Evolutionary conservation across 1,140 invertebrate genomes (phyloP), one percentile per base, ranked within the genome.

Genomic region (Cotesia chilonis): DNA sequence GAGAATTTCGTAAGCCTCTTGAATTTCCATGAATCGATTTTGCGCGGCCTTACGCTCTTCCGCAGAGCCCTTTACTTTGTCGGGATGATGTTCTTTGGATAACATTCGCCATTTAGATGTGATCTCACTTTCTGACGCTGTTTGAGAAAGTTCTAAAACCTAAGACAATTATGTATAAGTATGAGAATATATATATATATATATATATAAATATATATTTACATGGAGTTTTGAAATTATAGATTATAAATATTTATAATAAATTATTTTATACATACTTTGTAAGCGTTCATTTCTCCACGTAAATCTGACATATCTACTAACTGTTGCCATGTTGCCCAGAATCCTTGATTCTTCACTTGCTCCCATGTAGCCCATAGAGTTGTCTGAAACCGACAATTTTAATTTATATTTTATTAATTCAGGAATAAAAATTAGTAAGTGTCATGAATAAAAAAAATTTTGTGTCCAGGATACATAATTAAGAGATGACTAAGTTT

Each of bases 1-100:
- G 0, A 98, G 85, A 35, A 94, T 92, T 79, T 96, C 95, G 79
- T 97, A 98, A 0, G 96, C 96, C 83, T 95, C 91, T 81, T 98
- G 95, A 74, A 98, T 95, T 80, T 98, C 94, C 87, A 98, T 95
- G 80, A 98, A 98, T 69, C 89, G 92, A 78, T 96, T 92, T 81
- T 97, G 93, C 1, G 95, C 95, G 4, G 85, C 87, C 9, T 86
- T 83, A 9, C 89, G 87, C 71, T 91, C 89, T 0, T 87, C 84
- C 1, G 85, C 83, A 1, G 90, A 88, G 76, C 94, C 92, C 82
- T 94, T 94, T 3, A 93, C 91, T 85, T 96, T 96, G 79, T 99
- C 97, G 0, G 97, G 97, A 88, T 99, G 97, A 85, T 92, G 92
- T 83, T 96, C 92, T n/a, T 93, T 90, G 0, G 95, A 96, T 0